Percentiles rank a stretch among this genome's conserved stretches.
phyloP scores from a whole-genome alignment of 2,888 invertebrate species.

The Antitype chi region DNA sequence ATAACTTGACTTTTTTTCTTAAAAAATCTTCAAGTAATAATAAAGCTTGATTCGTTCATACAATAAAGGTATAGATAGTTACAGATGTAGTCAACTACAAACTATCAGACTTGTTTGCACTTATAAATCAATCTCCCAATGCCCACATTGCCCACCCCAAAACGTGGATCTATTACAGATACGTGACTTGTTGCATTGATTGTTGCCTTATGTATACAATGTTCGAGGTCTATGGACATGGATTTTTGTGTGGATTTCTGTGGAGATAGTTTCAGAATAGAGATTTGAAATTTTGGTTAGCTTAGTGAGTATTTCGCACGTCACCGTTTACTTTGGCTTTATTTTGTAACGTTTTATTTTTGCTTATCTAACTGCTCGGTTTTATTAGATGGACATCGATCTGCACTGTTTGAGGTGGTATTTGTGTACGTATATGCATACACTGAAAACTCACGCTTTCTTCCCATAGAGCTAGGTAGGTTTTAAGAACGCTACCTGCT shows the following conservation, averaged over 20 bases:
- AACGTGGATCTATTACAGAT: slow-evolving; percentile 17
- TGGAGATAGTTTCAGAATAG: neutral
- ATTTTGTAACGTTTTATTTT: neutral
- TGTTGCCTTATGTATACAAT: slow-evolving; percentile 16
- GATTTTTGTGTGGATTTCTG: neutral
- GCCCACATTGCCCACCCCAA: slow-evolving; percentile 8
- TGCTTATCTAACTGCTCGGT: neutral
- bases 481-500: too few relatives aligned
- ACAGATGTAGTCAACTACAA: slow-evolving; percentile 7
- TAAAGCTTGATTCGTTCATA: neutral
- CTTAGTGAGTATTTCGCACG: neutral
- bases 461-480: too few relatives aligned
- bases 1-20: too few relatives aligned
- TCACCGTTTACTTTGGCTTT: neutral
- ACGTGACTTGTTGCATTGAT: slow-evolving; percentile 36
- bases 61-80: neutral
- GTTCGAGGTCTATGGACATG: neutral
- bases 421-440: neutral
- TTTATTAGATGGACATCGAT: neutral
- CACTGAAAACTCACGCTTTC: too few relatives aligned
- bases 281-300: neutral
- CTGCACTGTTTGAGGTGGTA: neutral
- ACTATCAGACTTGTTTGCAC: slow-evolving; percentile 18
- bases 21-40: too few relatives aligned
- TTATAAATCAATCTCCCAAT: slow-evolving; percentile 31